A percentile compares a stretch with the other conserved stretches of the same genome.
These are phyloP conservation scores for Andrena flavipes DNA, from an alignment of 2,888 invertebrate genomes.

Conservation along the genomic window DNA sequence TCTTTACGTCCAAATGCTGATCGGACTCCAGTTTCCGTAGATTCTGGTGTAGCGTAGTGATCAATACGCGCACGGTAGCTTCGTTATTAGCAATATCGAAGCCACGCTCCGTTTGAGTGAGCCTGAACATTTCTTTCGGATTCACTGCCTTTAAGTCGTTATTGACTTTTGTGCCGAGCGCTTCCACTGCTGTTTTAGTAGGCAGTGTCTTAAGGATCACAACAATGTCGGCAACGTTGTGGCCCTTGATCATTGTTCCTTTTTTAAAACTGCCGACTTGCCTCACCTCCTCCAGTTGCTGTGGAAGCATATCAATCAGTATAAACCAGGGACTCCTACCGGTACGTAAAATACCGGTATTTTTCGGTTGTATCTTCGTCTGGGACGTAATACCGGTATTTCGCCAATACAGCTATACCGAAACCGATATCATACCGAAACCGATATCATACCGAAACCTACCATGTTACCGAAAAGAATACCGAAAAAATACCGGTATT, in stretches of 20 bases:
- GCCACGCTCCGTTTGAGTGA: slow-evolving; percentile 89
- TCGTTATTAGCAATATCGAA: slow-evolving; percentile 95
- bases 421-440: too few relatives aligned
- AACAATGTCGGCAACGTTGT: slow-evolving; percentile 98
- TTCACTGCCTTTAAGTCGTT: slow-evolving; percentile 93
- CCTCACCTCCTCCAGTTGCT: slow-evolving; percentile 97
- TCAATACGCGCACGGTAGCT: slow-evolving; percentile 95
- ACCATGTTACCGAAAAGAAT: too few relatives aligned
- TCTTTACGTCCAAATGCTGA: slow-evolving; percentile 88
- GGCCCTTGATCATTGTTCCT: slow-evolving; percentile 98
- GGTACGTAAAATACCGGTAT: too few relatives aligned
- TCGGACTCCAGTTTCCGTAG: slow-evolving; percentile 96
- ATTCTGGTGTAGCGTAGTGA: slow-evolving; percentile 97
- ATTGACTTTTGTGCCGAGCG: slow-evolving; percentile 94
- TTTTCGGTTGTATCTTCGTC: too few relatives aligned
- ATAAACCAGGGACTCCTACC: too few relatives aligned
- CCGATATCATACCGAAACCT: too few relatives aligned
- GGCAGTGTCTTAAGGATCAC: slow-evolving; percentile 98
- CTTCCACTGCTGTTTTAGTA: slow-evolving; percentile 97
- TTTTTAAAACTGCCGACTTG: slow-evolving; percentile 99
- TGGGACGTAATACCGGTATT: too few relatives aligned
- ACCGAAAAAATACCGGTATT: too few relatives aligned
- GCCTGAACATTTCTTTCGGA: slow-evolving; percentile 87
- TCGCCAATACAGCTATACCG: too few relatives aligned
- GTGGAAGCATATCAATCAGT: slow-evolving; percentile 62